phyloP scores from a whole-genome alignment of 2,888 invertebrate genomes.

The Siphlonurus alternatus region DNA sequence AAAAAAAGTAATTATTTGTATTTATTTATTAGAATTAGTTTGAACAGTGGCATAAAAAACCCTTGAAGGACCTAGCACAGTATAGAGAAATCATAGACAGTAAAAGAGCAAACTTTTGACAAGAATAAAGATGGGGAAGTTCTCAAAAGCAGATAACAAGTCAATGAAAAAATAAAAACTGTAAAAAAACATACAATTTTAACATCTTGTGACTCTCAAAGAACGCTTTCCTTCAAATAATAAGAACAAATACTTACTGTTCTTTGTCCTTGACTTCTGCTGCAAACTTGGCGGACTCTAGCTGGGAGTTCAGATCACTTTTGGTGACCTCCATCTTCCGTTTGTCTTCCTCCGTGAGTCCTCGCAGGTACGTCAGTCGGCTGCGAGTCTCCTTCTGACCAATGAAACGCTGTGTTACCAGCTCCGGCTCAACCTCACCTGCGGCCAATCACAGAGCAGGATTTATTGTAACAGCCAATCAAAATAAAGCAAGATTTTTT shows the following conservation, averaged over 20 bases:
- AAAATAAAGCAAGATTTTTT: no score
- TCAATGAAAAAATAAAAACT: background rate
- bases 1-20: no score
- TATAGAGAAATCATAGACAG: no score
- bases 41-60: no score
- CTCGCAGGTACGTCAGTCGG: slow-evolving; percentile 49
- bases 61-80: no score
- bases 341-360: slow-evolving; percentile 57
- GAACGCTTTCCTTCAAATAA: no score
- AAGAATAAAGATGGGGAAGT: no score
- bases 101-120: no score
- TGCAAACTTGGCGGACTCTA: slow-evolving; percentile 55
- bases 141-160: no score
- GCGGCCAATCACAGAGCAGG: slow-evolving; percentile 13
- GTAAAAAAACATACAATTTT: background rate
- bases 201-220: no score
- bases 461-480: no score
- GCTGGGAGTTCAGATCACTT: slow-evolving; percentile 43
- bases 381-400: slow-evolving; percentile 55
- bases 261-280: slow-evolving; percentile 65
- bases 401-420: slow-evolving; percentile 55
- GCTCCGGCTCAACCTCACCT: slow-evolving; percentile 56
- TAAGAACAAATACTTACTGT: slow-evolving; percentile 36
- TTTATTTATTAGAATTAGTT: no score
- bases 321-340: slow-evolving; percentile 45